Conservation (phyloP, 92 coral and sea anemone species). For the Ricordea florida region DNA sequence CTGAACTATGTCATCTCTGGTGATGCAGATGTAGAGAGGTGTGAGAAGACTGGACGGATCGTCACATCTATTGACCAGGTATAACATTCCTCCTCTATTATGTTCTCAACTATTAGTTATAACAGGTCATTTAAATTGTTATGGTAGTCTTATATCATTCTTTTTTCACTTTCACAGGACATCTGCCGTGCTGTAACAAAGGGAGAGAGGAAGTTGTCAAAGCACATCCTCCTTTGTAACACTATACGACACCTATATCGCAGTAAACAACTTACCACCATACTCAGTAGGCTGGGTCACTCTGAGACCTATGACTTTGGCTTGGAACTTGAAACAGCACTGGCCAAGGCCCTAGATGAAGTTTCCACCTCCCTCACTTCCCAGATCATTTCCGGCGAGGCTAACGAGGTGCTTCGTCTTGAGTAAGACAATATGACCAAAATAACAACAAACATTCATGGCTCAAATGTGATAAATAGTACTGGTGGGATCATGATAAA, state of each 20-base stretch:
- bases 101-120: neutral
- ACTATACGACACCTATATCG: conserved; percentile 59
- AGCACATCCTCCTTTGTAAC: conserved; percentile 51
- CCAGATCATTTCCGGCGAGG: conserved; percentile 39
- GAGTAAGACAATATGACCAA: conserved; percentile 64
- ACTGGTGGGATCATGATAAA: conserved; percentile 54
- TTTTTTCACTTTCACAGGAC: conserved; percentile 23
- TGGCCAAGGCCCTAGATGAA: conserved; percentile 59
- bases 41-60: conserved; percentile 35
- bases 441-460: conserved; percentile 49
- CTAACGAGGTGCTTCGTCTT: conserved; percentile 47
- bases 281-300: conserved; percentile 54
- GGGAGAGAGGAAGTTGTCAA: conserved; percentile 58
- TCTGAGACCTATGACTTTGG: conserved; percentile 55
- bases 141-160: neutral
- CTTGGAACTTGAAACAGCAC: conserved; percentile 55
- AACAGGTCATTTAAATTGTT: neutral
- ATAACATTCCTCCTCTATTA: conserved; percentile 3
- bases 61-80: conserved; percentile 60
- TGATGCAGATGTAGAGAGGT: conserved; percentile 25
- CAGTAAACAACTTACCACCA: conserved; percentile 52
- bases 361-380: conserved; percentile 42
- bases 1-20: conserved; percentile 50
- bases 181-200: conserved; percentile 58
- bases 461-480: conserved; percentile 60